Base-by-base conservation (phyloP, 2,888 invertebrate species). In the Argyresthia goedartella region DNA sequence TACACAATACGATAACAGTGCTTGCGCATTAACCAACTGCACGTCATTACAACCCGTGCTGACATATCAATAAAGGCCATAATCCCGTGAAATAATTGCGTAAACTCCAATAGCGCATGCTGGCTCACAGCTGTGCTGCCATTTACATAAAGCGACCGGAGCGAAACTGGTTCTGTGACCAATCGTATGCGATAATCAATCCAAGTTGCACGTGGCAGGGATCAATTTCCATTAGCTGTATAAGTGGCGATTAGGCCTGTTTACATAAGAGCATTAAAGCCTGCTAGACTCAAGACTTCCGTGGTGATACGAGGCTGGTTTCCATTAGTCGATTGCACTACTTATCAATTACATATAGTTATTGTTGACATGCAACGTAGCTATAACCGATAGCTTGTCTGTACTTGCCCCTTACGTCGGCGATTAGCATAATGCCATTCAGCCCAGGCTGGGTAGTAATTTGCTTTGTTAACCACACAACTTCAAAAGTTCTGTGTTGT, bases 1-100 rank as follows among this genome's bases (percentile, higher is more conserved):
- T 81, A 80, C 78, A 80, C 78, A 82, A 82, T 16, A 70, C 57
- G 76, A 79, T 78, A 79, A 74, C 67, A 61, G 59, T 55, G 62
- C 60, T 65, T 76, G 73, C 76, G 76, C 74, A 75, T 67, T 74
- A 69, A 64, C 58, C 44, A 35, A 53, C 44, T 36, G n/a, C 53
- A 47, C 46, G 11, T 43, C 10, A 53, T 8, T 46, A 41, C 41
- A n/a, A 14, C 42, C 50, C 6, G 48, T 36, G 6, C 15, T 15
- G 14, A 13, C 14, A 2, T 47, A 52, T 13, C 10, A 39, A 55
- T 69, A 73, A 51, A 57, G 63, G 45, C 52, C 54, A 68, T 57
- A 67, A 64, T 70, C 58, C 59, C 45, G 47, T 60, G 55, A 42
- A 55, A 53, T 51, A 49, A 6, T 51, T 52, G 51, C 54, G 48